Evolutionary conservation across 2,113 vertebrate species (phyloP), one percentile per base, ranked within the genome.

Genomic region (Benitochromis conjunctus): DNA sequence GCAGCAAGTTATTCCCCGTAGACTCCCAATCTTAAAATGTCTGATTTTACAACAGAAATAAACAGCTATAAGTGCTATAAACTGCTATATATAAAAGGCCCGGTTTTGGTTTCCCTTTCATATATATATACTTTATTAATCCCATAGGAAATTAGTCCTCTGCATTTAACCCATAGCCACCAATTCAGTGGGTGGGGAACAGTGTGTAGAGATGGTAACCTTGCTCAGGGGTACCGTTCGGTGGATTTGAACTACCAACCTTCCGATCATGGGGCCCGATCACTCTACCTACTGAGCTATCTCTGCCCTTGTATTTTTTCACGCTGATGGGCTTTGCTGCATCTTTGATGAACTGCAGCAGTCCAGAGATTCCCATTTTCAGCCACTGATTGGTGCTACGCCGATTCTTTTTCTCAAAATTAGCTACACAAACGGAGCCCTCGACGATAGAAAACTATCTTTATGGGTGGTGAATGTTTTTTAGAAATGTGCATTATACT

Each of bases 291-390:
- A 26, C 26, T 26, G 26, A 26, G 26, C 26, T 26, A 26, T 26
- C 26, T 26, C 26, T 26, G 2, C 98, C 98, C 86, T 94, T 95
- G 90, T 99, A 99, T 46, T 98, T 98, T 58, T 95, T 97, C 83
- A 99, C 96, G 1, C 94, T 96, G 71, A 97, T 4, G 1, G 98
- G 96, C 48, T 99, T 98, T 0, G 97, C 96, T 4, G 98, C 98
- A 71, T 98, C 98, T 91, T 97, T 98, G 86, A 99, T 94, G 9
- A 99, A 99, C 80, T 98, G 98, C 1, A 99, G 94, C 14, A 99
- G 92, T 26, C 99, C 99, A 5, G 97, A 96, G 86, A 99, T 99
- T n/a, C 98, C 99, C 99, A 99, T 99, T 14, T 48, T 91, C 2
- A 83, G 56, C 24, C 46, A 55, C 58, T 3, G 38, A 24, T 12